These are phyloP conservation scores for Nesometra sesokonis DNA, from an alignment of 35 echinoderm and acorn worm species.

Conservation along the genomic window DNA sequence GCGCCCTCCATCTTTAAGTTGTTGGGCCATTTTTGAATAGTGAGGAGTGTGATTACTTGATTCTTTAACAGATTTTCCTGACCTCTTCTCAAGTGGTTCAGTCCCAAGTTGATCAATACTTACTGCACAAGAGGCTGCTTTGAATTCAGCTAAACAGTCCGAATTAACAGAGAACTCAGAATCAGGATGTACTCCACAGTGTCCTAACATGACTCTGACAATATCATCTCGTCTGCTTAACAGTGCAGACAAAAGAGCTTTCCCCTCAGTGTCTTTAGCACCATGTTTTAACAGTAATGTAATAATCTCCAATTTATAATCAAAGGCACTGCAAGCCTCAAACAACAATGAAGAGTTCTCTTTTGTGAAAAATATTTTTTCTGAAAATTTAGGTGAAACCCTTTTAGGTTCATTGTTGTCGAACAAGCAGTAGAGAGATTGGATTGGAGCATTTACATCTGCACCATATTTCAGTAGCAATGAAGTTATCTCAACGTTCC, in stretches of 20 bases:
- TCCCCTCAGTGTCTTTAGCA: conserved; percentile 59
- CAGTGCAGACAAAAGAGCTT: conserved; percentile 64
- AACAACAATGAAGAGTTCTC: conserved; percentile 48
- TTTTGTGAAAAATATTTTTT: conserved; percentile 37
- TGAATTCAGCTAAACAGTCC: conserved; percentile 46
- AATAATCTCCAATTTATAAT: conserved; percentile 83
- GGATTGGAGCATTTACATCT: conserved; percentile 72
- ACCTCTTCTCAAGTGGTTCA: background rate
- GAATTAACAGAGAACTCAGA: conserved; percentile 56
- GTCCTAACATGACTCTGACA: conserved; percentile 51
- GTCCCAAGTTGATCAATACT: background rate
- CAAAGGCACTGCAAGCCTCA: conserved; percentile 53
- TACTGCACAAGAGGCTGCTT: conserved; percentile 23
- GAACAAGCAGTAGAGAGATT: conserved; percentile 61
- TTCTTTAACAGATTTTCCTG: background rate
- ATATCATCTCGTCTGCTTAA: conserved; percentile 51
- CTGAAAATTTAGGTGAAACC: background rate
- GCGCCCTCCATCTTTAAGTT: background rate
- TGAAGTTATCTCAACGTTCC: conserved; percentile 64
- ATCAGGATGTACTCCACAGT: conserved; percentile 80
- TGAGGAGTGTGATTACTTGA: background rate
- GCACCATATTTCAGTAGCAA: conserved; percentile 69
- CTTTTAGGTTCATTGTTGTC: conserved; percentile 12
- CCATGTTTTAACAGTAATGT: conserved; percentile 68
- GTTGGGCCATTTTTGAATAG: background rate